Evolutionary conservation across 2,113 vertebrate species (phyloP).

Genomic region (Naja naja): DNA sequence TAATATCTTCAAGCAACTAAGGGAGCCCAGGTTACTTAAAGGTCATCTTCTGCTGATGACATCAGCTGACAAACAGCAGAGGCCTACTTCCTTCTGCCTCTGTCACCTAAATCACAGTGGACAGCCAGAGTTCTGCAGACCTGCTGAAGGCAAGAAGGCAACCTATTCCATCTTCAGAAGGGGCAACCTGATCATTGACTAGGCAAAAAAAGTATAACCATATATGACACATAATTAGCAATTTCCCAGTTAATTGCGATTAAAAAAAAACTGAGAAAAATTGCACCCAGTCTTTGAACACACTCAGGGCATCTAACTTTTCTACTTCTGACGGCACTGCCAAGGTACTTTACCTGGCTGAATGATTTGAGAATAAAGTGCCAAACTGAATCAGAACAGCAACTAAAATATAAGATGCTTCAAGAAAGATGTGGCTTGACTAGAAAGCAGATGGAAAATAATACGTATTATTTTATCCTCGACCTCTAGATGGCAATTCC

Average conservation of each 20-base stretch:
- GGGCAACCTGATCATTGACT: constrained; percentile 31
- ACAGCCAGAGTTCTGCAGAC: constrained; percentile 26
- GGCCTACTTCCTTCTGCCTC: constrained; percentile 20
- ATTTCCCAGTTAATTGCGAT: not conserved
- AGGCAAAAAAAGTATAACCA: constrained; percentile 23
- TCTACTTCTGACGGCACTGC: not conserved
- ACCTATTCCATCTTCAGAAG: constrained; percentile 25
- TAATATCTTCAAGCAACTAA: constrained; percentile 15
- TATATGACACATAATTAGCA: constrained; percentile 14
- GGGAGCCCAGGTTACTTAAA: constrained; percentile 27
- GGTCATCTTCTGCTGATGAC: constrained; percentile 41
- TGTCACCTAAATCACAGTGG: constrained; percentile 31
- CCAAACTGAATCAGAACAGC: not conserved
- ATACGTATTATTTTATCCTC: not conserved
- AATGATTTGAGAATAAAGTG: not conserved
- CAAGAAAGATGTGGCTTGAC: not conserved
- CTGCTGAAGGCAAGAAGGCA: constrained; percentile 3
- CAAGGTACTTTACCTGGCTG: not conserved
- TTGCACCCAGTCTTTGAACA: not conserved
- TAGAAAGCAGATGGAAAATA: not conserved
- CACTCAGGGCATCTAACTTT: not conserved
- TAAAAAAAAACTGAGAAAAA: not conserved
- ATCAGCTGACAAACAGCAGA: constrained; percentile 28
- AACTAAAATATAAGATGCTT: not conserved
- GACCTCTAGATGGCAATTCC: not conserved